Evolutionary conservation across 2,797 vertebrate species (phyloP).

Genomic region (Cossypha caffra): DNA sequence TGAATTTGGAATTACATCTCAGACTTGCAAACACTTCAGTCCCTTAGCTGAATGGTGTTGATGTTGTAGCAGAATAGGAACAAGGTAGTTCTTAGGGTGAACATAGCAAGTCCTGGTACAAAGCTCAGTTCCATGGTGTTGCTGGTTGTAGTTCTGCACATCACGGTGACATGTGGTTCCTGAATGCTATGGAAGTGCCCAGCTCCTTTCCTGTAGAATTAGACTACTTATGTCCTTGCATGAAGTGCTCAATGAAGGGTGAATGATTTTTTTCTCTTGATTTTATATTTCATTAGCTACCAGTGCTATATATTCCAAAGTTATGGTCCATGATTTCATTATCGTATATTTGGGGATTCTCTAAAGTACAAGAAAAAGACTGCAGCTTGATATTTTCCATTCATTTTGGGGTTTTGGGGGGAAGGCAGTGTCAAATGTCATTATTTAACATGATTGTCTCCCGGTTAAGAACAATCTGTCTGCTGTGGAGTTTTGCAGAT

Average conservation of each 20-base stretch:
- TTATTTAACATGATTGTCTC: background rate
- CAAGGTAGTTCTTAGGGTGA: background rate
- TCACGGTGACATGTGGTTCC: rapidly evolving
- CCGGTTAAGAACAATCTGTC: background rate
- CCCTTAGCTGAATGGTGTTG: background rate
- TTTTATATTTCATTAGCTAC: background rate
- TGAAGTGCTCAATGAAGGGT: background rate
- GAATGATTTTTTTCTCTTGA: background rate
- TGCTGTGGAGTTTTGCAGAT: background rate
- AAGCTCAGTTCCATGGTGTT: background rate
- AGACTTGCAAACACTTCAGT: background rate
- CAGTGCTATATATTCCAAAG: background rate
- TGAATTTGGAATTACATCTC: background rate
- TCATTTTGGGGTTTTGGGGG: rapidly evolving
- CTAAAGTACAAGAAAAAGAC: background rate
- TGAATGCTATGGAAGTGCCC: background rate
- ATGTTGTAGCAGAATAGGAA: background rate
- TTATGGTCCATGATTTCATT: background rate
- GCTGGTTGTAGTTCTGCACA: background rate
- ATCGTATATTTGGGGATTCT: background rate
- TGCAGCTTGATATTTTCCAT: background rate
- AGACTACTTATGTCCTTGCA: background rate
- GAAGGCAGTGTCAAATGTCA: background rate
- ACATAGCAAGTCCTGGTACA: background rate
- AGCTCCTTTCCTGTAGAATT: background rate